Conservation (phyloP, 2,888 invertebrate species). For the Sarcophaga subvicina region DNA sequence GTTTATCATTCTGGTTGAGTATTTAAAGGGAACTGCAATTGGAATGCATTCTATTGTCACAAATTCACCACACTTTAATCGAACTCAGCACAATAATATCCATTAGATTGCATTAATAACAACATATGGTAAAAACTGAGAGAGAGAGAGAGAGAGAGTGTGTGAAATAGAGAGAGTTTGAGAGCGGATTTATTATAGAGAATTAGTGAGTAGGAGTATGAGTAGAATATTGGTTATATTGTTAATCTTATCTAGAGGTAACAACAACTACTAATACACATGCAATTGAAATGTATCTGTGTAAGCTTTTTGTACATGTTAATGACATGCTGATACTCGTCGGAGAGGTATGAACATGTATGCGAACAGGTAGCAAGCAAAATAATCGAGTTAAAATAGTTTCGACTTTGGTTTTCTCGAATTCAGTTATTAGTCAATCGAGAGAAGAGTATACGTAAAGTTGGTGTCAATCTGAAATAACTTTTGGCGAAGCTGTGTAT, state of each 20-base stretch:
- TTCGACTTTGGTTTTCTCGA: slow-evolving; percentile 27
- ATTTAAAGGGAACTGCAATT: background rate
- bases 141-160: background rate
- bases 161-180: no score
- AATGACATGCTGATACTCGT: background rate
- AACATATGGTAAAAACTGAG: slow-evolving; percentile 1
- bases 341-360: slow-evolving; percentile 36
- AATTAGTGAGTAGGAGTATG: background rate
- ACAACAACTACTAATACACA: slow-evolving; percentile 15
- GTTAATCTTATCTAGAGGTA: slow-evolving; percentile 55
- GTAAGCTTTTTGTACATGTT: slow-evolving; percentile 33
- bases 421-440: slow-evolving; percentile 54
- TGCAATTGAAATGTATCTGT: slow-evolving; percentile 30
- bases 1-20: no score
- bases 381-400: slow-evolving; percentile 33
- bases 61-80: slow-evolving; percentile 15
- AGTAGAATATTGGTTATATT: slow-evolving; percentile 1
- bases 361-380: slow-evolving; percentile 54
- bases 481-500: background rate
- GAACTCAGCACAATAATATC: slow-evolving; percentile 19
- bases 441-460: slow-evolving; percentile 67
- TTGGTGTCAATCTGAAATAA: slow-evolving; percentile 35
- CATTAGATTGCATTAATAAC: slow-evolving; percentile 24
- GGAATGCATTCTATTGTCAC: slow-evolving; percentile 5
- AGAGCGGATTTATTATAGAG: background rate